Base-by-base conservation (phyloP, 2,888 invertebrate genomes). In the Lordiphosa fenestrarum region DNA sequence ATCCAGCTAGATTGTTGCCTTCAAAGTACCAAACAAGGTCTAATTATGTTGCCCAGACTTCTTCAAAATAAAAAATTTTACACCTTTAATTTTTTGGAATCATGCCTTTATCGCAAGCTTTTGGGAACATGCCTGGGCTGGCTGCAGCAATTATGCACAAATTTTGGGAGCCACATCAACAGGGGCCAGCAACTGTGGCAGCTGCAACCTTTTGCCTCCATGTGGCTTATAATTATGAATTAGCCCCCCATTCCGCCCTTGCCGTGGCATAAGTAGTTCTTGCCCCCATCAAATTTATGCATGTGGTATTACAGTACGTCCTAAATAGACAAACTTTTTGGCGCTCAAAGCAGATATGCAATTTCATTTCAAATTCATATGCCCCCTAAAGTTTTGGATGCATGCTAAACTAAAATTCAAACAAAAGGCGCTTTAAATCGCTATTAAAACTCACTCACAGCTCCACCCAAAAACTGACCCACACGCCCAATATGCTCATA, bases 351-450 rank as follows among this genome's bases (percentile, higher is more conserved):
- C 67, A 53, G 55, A 61, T 58, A 38, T 73, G 77, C 69, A 69
- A 58, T 76, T 81, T 77, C 77, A 73, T 69, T 73, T 61, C 53
- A 57, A 66, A 73, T 73, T 75, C 69, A 77, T 69, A 66, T 63
- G 74, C 63, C 51, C 63, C 51, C 52, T 47, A 71, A 65, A 58
- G 58, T 75, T 68, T 75, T 68, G 59, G 58, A 48, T 51, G 54
- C 54, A 53, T 56, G 66, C 69, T 73, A 55, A 73, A 52, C 73
- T 69, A 39, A 65, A 71, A 66, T 66, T 64, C 66, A 60, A 71
- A 69, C 57, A 53, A 67, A 42, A 62, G 58, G 39, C 67, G 70
- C 39, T 77, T 75, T 74, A 74, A 75, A 74, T 62, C 74, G 70
- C 64, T 66, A 70, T 77, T 75, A 69, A 74, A 77, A 68, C 62